phyloP scores from a whole-genome alignment of 2,797 vertebrate genomes.

The Hippoglossus hippoglossus region DNA sequence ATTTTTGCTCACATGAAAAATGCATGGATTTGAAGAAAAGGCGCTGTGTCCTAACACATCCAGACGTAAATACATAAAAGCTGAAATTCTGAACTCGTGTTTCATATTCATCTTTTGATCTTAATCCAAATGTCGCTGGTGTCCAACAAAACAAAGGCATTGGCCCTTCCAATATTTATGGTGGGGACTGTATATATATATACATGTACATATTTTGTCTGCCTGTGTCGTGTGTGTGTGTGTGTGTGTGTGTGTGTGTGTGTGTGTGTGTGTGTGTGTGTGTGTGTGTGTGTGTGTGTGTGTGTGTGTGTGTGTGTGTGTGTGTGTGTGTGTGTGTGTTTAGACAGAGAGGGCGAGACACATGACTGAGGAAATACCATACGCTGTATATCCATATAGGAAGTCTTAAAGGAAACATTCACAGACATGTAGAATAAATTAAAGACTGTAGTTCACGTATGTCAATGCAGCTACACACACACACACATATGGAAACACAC shows the following conservation, averaged over 20 bases:
- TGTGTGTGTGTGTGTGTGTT: background rate
- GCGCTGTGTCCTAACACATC: no score
- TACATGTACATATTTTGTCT: background rate
- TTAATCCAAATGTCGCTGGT: background rate
- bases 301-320: background rate
- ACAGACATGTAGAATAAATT: constrained; percentile 10
- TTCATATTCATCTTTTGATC: background rate
- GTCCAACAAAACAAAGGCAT: background rate
- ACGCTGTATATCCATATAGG: background rate
- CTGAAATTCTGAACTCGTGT: background rate
- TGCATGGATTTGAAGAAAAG: background rate
- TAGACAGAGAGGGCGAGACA: background rate
- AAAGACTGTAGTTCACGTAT: constrained; percentile 7
- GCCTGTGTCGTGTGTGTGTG: no score
- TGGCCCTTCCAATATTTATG: background rate
- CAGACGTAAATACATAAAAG: background rate
- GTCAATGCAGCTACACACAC: constrained; percentile 13
- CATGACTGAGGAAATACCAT: background rate
- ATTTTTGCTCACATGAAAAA: background rate
- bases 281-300: background rate
- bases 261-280: background rate
- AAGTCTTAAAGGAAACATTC: constrained; percentile 5
- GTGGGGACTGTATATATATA: background rate
- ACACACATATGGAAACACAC: constrained; percentile 45
- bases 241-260: background rate